Evolutionary conservation across 1,140 invertebrate species (phyloP).

Genomic region (Laupala kohalensis): DNA sequence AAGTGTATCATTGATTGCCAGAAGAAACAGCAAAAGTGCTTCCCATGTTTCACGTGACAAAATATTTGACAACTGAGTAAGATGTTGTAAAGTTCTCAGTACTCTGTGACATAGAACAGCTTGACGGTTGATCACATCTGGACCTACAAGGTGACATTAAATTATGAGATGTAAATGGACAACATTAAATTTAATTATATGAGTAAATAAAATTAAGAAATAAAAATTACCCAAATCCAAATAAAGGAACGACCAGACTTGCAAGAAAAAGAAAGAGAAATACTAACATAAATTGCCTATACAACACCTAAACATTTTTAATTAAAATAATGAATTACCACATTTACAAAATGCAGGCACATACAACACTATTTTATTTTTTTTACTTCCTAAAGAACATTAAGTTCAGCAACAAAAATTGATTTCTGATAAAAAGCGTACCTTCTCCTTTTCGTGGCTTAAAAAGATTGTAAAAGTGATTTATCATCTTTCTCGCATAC

Average conservation of each 20-base stretch:
- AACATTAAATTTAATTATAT: constrained; percentile 13
- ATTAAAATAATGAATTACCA: too few species aligned
- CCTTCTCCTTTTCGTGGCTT: constrained; percentile 84
- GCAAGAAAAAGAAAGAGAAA: constrained; percentile 30
- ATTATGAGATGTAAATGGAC: too few species aligned
- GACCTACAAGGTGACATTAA: constrained; percentile 37
- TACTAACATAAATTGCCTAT: too few species aligned
- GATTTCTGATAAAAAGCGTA: constrained; percentile 31
- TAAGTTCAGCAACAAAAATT: not conserved
- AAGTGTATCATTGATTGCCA: constrained; percentile 85
- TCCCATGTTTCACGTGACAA: constrained; percentile 86
- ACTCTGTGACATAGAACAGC: constrained; percentile 91
- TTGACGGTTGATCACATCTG: constrained; percentile 82
- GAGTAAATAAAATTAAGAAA: constrained; percentile 8
- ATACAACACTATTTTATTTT: too few species aligned
- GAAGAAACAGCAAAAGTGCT: constrained; percentile 71
- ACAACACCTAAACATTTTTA: too few species aligned
- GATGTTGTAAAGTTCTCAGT: constrained; percentile 71
- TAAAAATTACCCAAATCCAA: constrained; percentile 60
- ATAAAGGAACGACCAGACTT: constrained; percentile 80
- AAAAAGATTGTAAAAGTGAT: constrained; percentile 90
- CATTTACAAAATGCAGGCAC: too few species aligned
- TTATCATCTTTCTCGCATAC: constrained; percentile 82
- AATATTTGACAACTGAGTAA: constrained; percentile 64
- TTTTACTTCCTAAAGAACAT: too few species aligned